phyloP scores from a whole-genome alignment of 2,888 invertebrate species.

The Conus canariensis region DNA sequence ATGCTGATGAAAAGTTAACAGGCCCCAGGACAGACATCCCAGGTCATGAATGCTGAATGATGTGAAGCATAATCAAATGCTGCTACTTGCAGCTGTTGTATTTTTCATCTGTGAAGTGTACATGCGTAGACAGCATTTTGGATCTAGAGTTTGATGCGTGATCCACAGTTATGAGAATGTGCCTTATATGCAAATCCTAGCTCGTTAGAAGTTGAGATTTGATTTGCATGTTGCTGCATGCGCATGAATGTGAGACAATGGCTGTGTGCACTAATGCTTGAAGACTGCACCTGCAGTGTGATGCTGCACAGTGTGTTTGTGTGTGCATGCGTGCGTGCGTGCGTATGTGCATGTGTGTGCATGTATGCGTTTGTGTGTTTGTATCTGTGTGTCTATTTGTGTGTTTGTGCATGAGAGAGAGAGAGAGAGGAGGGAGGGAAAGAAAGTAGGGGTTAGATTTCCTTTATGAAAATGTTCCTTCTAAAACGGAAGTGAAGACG shows the following conservation, averaged over 20 bases:
- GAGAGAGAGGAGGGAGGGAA: no score
- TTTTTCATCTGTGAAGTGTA: not conserved
- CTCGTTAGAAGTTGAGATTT: not conserved
- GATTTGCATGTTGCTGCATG: not conserved
- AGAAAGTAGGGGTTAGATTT: no score
- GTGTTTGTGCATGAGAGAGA: not conserved
- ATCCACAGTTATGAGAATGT: not conserved
- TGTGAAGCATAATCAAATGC: no score
- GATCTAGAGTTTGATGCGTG: not conserved
- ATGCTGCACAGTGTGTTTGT: not conserved
- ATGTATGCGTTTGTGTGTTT: not conserved
- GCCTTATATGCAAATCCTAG: not conserved
- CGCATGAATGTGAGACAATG: not conserved
- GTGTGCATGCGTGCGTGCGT: not conserved
- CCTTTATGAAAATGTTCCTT: no score
- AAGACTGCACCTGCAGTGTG: not conserved
- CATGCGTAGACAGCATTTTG: not conserved
- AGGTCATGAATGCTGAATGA: no score
- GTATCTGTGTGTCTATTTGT: not conserved
- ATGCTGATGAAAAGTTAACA: no score
- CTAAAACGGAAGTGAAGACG: no score
- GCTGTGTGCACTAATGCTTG: not conserved
- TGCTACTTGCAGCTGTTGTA: not conserved
- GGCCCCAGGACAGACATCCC: no score
- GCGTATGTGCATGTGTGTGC: constrained; percentile 15